A percentile compares a stretch with the other conserved stretches of the same genome.
These are phyloP conservation scores for Dolichotis patagonum DNA, from an alignment of 2,113 vertebrate species.

Conservation along the genomic window DNA sequence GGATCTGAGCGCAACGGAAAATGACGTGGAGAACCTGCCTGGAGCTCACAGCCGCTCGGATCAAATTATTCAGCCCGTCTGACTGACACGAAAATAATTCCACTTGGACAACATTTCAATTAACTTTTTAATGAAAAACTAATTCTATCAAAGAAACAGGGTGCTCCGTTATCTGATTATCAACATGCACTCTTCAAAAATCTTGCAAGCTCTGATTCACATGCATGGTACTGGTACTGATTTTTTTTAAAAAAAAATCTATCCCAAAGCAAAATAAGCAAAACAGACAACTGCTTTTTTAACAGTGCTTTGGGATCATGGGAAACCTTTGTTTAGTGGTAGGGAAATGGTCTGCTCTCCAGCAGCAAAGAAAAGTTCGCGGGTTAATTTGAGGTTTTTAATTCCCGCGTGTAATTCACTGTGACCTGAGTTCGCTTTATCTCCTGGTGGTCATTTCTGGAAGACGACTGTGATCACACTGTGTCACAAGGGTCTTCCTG, in stretches of 20 bases:
- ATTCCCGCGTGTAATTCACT: background rate
- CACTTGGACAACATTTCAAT: conserved; percentile 65
- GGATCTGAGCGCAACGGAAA: background rate
- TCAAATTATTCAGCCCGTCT: conserved; percentile 14
- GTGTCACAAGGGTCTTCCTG: background rate
- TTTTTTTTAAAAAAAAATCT: background rate
- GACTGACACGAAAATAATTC: conserved; percentile 34
- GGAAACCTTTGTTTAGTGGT: background rate
- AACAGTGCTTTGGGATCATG: background rate
- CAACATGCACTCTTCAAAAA: background rate
- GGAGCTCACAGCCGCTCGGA: background rate
- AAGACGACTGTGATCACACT: background rate
- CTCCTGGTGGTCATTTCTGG: background rate
- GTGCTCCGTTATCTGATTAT: conserved; percentile 43
- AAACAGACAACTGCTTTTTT: background rate
- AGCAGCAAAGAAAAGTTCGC: background rate
- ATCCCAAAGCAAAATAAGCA: conserved; percentile 5
- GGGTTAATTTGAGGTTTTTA: background rate
- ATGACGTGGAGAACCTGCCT: background rate
- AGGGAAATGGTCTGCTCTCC: background rate
- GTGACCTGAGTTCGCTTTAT: background rate
- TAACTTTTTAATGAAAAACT: conserved; percentile 70
- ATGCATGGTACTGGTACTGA: background rate
- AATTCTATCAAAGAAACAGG: conserved; percentile 60
- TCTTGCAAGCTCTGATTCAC: background rate